Conservation (phyloP, 2,888 invertebrate genomes). For the Dascillus cervinus region DNA sequence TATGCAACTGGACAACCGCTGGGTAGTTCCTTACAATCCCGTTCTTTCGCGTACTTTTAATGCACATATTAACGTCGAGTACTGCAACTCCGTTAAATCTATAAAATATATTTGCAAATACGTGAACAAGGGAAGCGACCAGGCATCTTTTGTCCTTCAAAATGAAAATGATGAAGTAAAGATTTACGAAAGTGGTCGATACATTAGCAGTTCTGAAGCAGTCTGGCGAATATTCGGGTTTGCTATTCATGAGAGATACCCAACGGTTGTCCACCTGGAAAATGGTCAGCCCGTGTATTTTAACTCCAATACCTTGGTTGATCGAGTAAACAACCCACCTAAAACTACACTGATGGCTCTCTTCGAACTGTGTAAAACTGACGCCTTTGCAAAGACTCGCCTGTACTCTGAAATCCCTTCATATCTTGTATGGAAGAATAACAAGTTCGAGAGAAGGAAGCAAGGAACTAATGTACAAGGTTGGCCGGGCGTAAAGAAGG, state of each 20-base stretch:
- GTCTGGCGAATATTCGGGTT: constrained; percentile 21
- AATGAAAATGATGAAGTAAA: constrained; percentile 23
- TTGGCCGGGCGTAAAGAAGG: constrained; percentile 4
- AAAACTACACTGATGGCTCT: constrained; percentile 25
- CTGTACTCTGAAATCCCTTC: constrained; percentile 12
- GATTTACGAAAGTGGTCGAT: constrained; percentile 22
- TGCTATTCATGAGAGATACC: constrained; percentile 25
- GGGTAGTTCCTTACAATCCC: constrained; percentile 33
- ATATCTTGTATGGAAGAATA: constrained; percentile 13
- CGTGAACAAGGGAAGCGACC: constrained; percentile 17
- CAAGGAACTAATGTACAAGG: constrained; percentile 10
- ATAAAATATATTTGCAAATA: background rate
- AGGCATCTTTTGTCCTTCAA: constrained; percentile 6
- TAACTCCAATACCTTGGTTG: constrained; percentile 1
- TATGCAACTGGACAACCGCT: constrained; percentile 28
- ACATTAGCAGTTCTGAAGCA: constrained; percentile 27
- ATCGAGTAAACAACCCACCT: constrained; percentile 13
- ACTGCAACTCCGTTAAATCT: background rate
- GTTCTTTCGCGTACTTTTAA: constrained; percentile 17
- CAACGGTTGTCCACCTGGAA: constrained; percentile 22
- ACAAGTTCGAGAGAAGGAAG: constrained; percentile 14
- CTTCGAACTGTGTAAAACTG: constrained; percentile 14
- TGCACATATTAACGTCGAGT: constrained; percentile 31
- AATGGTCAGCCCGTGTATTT: constrained; percentile 19
- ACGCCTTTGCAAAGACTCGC: constrained; percentile 14